Percentiles rank a stretch among this genome's conserved stretches.
These are phyloP conservation scores for Puma concolor DNA, from an alignment of 2,113 vertebrate genomes.

Conservation along the genomic window DNA sequence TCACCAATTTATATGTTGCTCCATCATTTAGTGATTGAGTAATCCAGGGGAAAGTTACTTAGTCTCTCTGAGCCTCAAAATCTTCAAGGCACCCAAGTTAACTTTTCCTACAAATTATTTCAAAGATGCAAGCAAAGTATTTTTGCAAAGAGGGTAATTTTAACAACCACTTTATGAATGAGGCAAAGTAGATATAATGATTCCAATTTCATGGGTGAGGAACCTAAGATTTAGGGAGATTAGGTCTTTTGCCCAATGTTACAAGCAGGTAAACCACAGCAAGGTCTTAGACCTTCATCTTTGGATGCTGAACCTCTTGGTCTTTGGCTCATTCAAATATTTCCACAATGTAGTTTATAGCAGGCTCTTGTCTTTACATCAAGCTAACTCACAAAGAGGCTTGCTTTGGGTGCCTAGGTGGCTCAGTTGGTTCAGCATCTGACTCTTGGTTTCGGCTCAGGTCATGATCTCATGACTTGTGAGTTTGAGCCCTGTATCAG, in stretches of 20 bases:
- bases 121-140: background rate
- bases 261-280: background rate
- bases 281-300: accelerated
- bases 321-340: background rate
- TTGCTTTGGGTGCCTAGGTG: background rate
- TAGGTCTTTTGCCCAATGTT: background rate
- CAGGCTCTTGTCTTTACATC: background rate
- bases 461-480: no score
- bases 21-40: background rate
- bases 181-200: background rate
- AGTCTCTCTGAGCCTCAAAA: background rate
- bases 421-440: no score
- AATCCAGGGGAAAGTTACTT: background rate
- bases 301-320: background rate
- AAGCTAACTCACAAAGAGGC: background rate
- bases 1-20: background rate
- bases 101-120: background rate
- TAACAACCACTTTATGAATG: background rate
- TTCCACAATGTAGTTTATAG: background rate
- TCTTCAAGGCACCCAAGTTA: background rate
- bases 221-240: background rate
- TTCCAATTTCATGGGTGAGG: background rate
- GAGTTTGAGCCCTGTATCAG: no score
- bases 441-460: no score
- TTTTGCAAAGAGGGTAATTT: background rate